phyloP scores from a whole-genome alignment of 2,888 invertebrate species.

The Trichogramma dendrolimi region DNA sequence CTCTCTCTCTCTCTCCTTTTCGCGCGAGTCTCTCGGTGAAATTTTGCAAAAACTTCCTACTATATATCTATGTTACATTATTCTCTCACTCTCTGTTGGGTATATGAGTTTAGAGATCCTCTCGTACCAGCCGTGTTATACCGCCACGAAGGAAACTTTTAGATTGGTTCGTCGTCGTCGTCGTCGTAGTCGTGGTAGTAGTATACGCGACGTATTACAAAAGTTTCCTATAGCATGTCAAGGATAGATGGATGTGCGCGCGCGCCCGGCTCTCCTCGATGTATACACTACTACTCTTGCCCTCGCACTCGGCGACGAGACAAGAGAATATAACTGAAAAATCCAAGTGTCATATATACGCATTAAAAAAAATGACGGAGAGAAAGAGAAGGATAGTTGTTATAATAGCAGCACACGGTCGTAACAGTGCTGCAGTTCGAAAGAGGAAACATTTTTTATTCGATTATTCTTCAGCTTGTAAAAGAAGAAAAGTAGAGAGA shows the following conservation, averaged over 20 bases:
- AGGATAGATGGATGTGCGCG: too few relatives aligned
- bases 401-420: too few relatives aligned
- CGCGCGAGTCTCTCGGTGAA: slow-evolving; percentile 3
- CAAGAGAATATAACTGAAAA: neutral
- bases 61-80: slow-evolving; percentile 25
- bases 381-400: neutral
- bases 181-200: slow-evolving; percentile 7
- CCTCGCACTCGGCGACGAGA: neutral
- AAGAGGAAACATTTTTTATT: too few relatives aligned
- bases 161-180: slow-evolving; percentile 31
- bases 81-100: slow-evolving; percentile 1
- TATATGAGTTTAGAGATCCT: neutral
- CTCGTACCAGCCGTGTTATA: slow-evolving; percentile 17
- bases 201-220: slow-evolving; percentile 38
- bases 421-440: too few relatives aligned
- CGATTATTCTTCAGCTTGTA: too few relatives aligned
- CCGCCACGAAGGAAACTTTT: slow-evolving; percentile 32
- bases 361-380: neutral
- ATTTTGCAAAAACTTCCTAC: slow-evolving; percentile 12
- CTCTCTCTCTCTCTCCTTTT: neutral
- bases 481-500: too few relatives aligned
- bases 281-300: neutral
- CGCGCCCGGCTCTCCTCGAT: neutral
- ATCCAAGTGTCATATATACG: neutral
- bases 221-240: slow-evolving; percentile 35